Evolutionary conservation across 2,797 vertebrate species (phyloP).

Genomic region (Mastacembelus armatus): DNA sequence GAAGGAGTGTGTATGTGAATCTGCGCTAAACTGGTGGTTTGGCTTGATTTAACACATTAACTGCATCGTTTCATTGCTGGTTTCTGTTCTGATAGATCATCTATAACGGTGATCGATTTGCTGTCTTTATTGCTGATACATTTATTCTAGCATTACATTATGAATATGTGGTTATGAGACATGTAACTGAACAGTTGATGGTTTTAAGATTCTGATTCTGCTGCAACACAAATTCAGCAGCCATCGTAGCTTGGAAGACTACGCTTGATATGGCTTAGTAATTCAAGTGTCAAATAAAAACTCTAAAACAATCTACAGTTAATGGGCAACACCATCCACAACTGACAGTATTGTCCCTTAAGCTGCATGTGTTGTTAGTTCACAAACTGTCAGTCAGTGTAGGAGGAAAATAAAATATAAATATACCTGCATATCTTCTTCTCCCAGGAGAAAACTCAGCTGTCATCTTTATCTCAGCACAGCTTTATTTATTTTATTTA

Average conservation of each 20-base stretch:
- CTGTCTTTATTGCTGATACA: too few species aligned
- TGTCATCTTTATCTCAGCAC: constrained; percentile 14
- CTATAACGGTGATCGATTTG: background rate
- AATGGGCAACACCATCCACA: background rate
- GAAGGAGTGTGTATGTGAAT: constrained; percentile 13
- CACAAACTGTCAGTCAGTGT: background rate
- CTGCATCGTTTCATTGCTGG: background rate
- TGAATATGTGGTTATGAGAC: too few species aligned
- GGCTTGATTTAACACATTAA: constrained; percentile 19
- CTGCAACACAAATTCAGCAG: too few species aligned
- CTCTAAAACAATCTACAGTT: background rate
- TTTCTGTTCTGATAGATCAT: background rate
- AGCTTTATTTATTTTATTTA: too few species aligned
- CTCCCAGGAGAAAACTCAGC: constrained; percentile 21
- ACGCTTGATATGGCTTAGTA: too few species aligned
- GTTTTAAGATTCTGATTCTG: too few species aligned
- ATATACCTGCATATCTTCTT: constrained; percentile 11
- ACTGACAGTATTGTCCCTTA: background rate
- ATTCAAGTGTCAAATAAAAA: too few species aligned
- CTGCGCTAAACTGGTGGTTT: constrained; percentile 12
- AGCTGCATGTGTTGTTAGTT: background rate
- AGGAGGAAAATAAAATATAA: constrained; percentile 6
- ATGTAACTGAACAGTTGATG: too few species aligned
- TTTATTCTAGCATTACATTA: too few species aligned
- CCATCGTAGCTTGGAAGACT: too few species aligned